These are phyloP conservation scores for Caloenas nicobarica DNA, from an alignment of 2,113 vertebrate species.

Conservation along the genomic window DNA sequence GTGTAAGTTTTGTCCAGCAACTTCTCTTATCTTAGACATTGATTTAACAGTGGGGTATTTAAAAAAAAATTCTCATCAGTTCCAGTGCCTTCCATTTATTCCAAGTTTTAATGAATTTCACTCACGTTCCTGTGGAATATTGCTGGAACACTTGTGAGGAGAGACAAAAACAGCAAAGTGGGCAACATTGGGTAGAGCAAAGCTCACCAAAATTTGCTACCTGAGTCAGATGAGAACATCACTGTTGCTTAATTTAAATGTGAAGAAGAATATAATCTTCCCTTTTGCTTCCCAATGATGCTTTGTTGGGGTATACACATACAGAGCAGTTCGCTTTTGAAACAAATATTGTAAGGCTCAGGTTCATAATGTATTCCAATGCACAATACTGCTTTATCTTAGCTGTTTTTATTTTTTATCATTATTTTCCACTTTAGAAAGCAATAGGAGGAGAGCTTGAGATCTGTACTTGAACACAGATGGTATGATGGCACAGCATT, in stretches of 20 bases:
- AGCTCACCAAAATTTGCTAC: not conserved
- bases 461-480: slow-evolving; percentile 61
- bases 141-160: not conserved
- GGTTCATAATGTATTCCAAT: slow-evolving; percentile 3
- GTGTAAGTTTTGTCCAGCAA: not conserved
- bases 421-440: slow-evolving; percentile 63
- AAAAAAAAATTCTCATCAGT: not conserved
- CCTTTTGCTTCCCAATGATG: not conserved
- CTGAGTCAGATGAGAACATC: slow-evolving; percentile 15
- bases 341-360: not conserved
- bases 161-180: not conserved
- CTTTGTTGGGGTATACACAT: not conserved
- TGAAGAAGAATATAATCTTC: not conserved
- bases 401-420: slow-evolving; percentile 57
- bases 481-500: slow-evolving; percentile 59
- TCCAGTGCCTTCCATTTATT: slow-evolving; percentile 8
- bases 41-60: not conserved
- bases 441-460: slow-evolving; percentile 43
- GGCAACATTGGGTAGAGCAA: not conserved
- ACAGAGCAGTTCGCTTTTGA: not conserved
- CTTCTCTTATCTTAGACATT: not conserved
- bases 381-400: slow-evolving; percentile 22
- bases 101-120: not conserved
- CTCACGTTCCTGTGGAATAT: not conserved
- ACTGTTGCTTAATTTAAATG: not conserved